phyloP scores from a whole-genome alignment of 1,140 invertebrate species.

The Platyscapa corneri region DNA sequence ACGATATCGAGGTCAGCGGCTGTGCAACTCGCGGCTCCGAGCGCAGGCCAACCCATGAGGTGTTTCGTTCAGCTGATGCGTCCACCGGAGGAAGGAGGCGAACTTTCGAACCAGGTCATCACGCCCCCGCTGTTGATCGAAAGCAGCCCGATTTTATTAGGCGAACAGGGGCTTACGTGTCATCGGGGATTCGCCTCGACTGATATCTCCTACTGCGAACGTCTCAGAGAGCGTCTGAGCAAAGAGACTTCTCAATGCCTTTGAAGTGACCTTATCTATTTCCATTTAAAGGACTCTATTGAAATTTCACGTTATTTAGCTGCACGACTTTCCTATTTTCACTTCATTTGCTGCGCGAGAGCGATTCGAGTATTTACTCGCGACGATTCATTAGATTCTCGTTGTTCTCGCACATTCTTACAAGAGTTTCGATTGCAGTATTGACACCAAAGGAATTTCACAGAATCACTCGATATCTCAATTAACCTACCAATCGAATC shows the following conservation, averaged over 20 bases:
- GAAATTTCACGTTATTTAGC: background rate
- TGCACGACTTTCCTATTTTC: no score
- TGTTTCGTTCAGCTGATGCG: background rate
- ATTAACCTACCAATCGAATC: no score
- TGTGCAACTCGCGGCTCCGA: background rate
- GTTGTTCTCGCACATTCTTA: no score
- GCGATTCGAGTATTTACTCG: no score
- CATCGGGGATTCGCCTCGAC: no score
- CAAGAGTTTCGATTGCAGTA: no score
- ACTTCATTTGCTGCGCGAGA: no score
- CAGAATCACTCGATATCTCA: no score
- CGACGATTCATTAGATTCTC: no score
- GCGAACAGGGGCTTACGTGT: background rate
- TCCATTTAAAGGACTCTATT: background rate
- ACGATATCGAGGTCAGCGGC: background rate
- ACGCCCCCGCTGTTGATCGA: background rate
- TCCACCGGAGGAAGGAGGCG: background rate
- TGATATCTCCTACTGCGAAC: no score
- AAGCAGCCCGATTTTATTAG: background rate
- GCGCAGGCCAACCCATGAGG: no score
- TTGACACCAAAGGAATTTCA: no score
- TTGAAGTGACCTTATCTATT: background rate
- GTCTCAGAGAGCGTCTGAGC: background rate
- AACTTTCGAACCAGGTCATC: background rate
- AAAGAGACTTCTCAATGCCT: background rate